Evolutionary conservation across 1,140 invertebrate genomes (phyloP).

Genomic region (Chironomus tepperi): DNA sequence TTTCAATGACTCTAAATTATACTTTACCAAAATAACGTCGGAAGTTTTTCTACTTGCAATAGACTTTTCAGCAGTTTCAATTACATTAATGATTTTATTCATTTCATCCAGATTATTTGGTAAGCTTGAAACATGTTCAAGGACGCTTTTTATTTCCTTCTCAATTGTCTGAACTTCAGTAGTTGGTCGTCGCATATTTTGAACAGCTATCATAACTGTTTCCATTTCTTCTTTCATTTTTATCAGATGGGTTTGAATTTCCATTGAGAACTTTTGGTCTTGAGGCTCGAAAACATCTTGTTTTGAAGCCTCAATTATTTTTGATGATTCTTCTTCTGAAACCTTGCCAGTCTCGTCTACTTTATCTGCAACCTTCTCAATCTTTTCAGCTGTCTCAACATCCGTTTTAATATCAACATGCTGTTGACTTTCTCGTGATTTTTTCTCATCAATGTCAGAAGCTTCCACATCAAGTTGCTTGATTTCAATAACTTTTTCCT

Average conservation of each 20-base stretch:
- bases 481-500: slow-evolving; percentile 5
- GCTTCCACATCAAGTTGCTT: background rate
- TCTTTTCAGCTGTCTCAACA: slow-evolving; percentile 24
- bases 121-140: background rate
- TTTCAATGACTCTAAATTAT: background rate
- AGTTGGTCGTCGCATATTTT: slow-evolving; percentile 12
- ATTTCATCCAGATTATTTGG: background rate
- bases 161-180: slow-evolving; percentile 16
- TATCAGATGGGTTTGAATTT: background rate
- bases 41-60: background rate
- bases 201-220: slow-evolving; percentile 7
- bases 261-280: background rate
- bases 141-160: background rate
- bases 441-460: slow-evolving; percentile 2
- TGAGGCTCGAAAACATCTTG: background rate
- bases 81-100: background rate
- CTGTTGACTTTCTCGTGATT: background rate
- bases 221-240: slow-evolving; percentile 22
- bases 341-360: background rate
- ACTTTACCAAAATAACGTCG: background rate
- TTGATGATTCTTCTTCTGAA: background rate
- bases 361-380: background rate
- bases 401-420: background rate
- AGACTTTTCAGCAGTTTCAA: background rate
- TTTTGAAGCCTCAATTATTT: background rate